Base-by-base conservation (phyloP, 2,888 invertebrate species). In the Tridacna gigas region DNA sequence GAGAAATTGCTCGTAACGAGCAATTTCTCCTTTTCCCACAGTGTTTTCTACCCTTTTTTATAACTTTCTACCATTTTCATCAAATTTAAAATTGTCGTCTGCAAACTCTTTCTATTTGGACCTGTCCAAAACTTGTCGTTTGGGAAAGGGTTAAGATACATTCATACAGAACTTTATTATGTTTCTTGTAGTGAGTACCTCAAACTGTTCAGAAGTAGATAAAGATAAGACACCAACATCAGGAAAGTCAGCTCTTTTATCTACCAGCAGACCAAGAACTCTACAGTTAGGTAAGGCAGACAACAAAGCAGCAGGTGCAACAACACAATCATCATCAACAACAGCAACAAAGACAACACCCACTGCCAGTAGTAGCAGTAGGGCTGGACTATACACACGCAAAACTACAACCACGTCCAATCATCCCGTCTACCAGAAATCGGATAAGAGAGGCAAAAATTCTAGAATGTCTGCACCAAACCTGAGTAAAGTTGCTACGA, bases 141-240 rank as follows among this genome's bases (percentile, higher is more conserved):
- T n/a, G n/a, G n/a, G n/a, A n/a, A n/a, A n/a, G n/a, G n/a, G n/a
- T n/a, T n/a, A 4, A 7, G 37, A 37, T 37, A 37, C 7, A 37
- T 37, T 37, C 7, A 37, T 37, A 37, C 37, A 37, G 37, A 37
- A 37, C 37, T 37, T 37, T 37, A 37, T 7, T 4, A 37, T 37
- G 37, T 37, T 37, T 37, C 37, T 37, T 71, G 11, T 25, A 71
- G 71, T 71, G 51, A 71, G 71, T 51, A 84, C 22, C 78, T 89
- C 26, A 77, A 79, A 65, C 65, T 88, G 74, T n/a, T 67, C 67
- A 37, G 88, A 82, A 76, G 76, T 66, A 67, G 82, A 82, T 26
- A 74, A 77, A 45, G 82, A 78, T 25, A 81, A 74, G 45, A 76
- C 22, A n/a, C 79, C 83, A 18, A 79, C 83, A 28, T 80, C 83